Base-by-base conservation (phyloP, 1,140 invertebrate species). In the Drosophila ercepeae region DNA sequence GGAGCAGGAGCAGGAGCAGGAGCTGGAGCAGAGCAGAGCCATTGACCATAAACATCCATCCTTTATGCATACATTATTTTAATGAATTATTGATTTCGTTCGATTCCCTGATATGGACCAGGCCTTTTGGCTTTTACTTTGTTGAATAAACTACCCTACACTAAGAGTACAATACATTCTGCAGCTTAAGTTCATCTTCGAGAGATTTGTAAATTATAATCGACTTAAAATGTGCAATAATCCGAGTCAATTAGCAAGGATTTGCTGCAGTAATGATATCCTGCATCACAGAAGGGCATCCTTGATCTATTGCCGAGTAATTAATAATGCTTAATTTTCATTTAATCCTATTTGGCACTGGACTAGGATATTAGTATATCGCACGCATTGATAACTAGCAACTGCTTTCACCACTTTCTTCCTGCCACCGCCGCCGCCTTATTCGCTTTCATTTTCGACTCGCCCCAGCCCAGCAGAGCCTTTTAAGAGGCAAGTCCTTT, bases 41-140 rank as follows among this genome's bases (percentile, higher is more conserved):
- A 63, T 63, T 71, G 59, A 63, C 78, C 70, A 84, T 79, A 75
- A 79, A 75, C 83, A 79, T 75, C 73, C 79, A 83, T 70, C 65
- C 67, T 75, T 75, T 68, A 79, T 86, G 79, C 81, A 84, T 86
- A 86, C 81, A 84, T 84, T 84, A 84, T 86, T 79, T 84, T 79
- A 86, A 84, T 84, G 81, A 84, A 84, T 84, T 84, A 84, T 84
- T 84, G 79, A 84, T 84, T 84, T 68, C 71, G 58, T 75, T 63
- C 70, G 45, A 75, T 75, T 75, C 42, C 46, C 57, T 64, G 55
- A 45, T 45, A 44, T 60, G 60, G 34, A 13, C 18, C 57, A 7
- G 14, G 16, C 1, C 11, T 19, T 16, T 18, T 14, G 3, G n/a
- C 2, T 13, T 6, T 34, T 14, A 16, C n/a, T 39, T 7, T 39